These are phyloP conservation scores for Colistium nudipinnis DNA, from an alignment of 2,113 vertebrate species.

Conservation along the genomic window DNA sequence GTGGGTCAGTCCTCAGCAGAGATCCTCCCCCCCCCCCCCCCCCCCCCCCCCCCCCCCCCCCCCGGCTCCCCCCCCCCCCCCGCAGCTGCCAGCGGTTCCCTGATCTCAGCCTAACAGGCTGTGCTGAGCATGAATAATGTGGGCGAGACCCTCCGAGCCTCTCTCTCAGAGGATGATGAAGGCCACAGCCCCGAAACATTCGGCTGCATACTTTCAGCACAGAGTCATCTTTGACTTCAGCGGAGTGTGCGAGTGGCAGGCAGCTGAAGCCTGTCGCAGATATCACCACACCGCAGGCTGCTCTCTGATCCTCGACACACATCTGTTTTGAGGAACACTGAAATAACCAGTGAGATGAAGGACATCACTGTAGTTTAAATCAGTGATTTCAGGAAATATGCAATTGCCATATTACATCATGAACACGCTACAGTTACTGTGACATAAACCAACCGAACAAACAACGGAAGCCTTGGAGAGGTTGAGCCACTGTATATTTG, in stretches of 20 bases:
- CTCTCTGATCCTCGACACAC: too few species aligned
- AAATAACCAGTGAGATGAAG: background rate
- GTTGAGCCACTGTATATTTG: background rate
- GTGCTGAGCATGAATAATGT: slow-evolving; percentile 62
- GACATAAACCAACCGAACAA: background rate
- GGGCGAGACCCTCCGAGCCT: slow-evolving; percentile 61
- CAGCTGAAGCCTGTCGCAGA: slow-evolving; percentile 39
- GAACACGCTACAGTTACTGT: background rate
- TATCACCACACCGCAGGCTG: too few species aligned
- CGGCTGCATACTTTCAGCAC: slow-evolving; percentile 60
- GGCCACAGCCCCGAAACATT: slow-evolving; percentile 52
- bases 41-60: too few species aligned
- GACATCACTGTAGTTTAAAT: background rate
- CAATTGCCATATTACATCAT: background rate
- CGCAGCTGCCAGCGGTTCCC: slow-evolving; percentile 41
- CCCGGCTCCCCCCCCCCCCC: slow-evolving; percentile 17
- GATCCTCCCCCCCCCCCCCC: slow-evolving; percentile 17
- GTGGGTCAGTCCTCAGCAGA: slow-evolving; percentile 21
- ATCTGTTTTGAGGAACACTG: slow-evolving; percentile 1
- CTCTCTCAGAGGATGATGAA: slow-evolving; percentile 38
- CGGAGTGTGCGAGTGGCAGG: slow-evolving; percentile 49
- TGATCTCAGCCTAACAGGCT: slow-evolving; percentile 44
- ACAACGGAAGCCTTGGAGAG: background rate
- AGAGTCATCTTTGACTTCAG: slow-evolving; percentile 51
- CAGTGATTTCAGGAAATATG: background rate